Conservation (phyloP, 2,113 vertebrate genomes). For the Turdus rufiventris region DNA sequence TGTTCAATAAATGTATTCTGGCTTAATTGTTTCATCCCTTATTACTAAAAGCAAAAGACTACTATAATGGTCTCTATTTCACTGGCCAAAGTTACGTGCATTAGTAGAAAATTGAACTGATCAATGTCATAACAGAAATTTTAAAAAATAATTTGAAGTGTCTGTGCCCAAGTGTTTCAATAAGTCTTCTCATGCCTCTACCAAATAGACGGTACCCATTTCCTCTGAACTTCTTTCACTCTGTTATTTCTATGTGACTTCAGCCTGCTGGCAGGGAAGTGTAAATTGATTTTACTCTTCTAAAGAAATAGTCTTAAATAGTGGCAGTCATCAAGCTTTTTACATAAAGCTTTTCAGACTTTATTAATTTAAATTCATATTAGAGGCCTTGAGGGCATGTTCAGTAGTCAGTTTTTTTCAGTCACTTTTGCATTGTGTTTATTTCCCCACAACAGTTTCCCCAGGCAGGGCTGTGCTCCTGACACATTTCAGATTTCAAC, state of each 20-base stretch:
- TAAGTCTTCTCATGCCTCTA: background rate
- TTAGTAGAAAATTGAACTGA: background rate
- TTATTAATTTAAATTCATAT: constrained; percentile 18
- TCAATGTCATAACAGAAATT: background rate
- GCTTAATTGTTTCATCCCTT: background rate
- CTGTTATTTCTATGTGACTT: background rate
- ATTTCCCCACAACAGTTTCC: background rate
- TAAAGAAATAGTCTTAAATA: background rate
- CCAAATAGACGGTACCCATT: background rate
- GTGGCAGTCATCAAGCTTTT: background rate
- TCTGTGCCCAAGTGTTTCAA: background rate
- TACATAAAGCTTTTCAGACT: background rate
- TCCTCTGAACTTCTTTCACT: background rate
- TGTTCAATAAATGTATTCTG: background rate
- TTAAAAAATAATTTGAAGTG: background rate
- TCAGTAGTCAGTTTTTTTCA: background rate
- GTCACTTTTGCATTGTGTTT: background rate
- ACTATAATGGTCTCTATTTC: background rate
- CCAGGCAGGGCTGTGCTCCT: background rate
- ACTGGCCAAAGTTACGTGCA: background rate
- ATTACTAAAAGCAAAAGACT: background rate
- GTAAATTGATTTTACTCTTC: background rate
- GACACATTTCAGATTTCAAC: background rate
- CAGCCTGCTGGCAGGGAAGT: background rate
- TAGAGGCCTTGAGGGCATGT: background rate